phyloP scores from a whole-genome alignment of 2,113 vertebrate genomes.

The Haemorhous mexicanus region DNA sequence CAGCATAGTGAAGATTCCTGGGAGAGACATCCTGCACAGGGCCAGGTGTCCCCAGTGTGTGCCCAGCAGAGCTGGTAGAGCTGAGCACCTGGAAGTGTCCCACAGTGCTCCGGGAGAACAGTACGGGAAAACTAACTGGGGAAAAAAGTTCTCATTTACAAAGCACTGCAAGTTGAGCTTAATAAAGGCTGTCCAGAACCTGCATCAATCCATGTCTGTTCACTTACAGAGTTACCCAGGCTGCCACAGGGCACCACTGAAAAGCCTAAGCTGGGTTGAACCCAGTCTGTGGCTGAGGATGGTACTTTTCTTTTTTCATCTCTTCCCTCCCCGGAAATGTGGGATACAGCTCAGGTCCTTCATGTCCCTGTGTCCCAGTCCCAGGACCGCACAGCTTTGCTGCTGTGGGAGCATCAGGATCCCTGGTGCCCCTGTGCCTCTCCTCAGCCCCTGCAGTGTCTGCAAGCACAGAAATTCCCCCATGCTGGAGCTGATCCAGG shows the following conservation, averaged over 20 bases:
- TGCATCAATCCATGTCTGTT: neutral
- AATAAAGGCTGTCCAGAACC: neutral
- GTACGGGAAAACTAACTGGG: neutral
- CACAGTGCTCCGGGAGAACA: neutral
- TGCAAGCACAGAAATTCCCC: neutral
- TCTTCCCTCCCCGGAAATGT: neutral
- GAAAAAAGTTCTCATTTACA: neutral
- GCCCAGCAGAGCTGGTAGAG: neutral
- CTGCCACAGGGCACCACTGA: neutral
- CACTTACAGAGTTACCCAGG: neutral
- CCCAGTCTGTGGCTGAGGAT: neutral
- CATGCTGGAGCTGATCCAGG: rapidly evolving
- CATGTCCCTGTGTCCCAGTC: neutral
- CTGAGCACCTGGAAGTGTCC: neutral
- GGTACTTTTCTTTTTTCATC: neutral
- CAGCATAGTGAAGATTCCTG: neutral
- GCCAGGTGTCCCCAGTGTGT: neutral
- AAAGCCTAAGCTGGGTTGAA: neutral
- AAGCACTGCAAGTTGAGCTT: neutral
- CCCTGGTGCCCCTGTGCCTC: neutral
- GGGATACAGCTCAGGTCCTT: neutral
- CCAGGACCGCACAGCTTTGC: neutral
- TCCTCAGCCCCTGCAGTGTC: neutral
- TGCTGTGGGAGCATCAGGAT: neutral
- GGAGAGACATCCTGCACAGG: neutral